Conservation (phyloP, 2,113 vertebrate species). For the Phaethon lepturus region DNA sequence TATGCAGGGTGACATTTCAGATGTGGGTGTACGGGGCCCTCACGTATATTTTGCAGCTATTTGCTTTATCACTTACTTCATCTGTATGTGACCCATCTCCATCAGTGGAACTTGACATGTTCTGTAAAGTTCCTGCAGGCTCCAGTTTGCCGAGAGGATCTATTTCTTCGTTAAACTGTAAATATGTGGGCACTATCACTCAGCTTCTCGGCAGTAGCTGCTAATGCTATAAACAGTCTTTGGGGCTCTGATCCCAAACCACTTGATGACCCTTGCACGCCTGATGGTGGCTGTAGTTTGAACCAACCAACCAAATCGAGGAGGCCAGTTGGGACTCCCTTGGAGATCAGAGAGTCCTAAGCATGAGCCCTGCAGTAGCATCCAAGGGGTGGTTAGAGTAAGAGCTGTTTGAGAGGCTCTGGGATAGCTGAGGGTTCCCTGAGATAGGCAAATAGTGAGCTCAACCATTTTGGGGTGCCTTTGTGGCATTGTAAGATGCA, state of each 20-base stretch:
- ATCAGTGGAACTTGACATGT: background rate
- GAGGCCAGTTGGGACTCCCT: background rate
- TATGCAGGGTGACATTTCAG: constrained; percentile 4
- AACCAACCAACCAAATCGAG: background rate
- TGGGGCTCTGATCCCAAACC: background rate
- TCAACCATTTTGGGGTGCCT: background rate
- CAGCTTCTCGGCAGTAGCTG: background rate
- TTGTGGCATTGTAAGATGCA: background rate
- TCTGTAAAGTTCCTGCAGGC: background rate
- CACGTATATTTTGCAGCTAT: background rate
- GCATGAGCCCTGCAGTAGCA: background rate
- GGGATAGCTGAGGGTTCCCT: background rate
- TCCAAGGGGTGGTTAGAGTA: background rate
- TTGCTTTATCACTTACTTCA: constrained; percentile 37
- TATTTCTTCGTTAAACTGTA: background rate
- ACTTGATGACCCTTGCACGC: rapidly evolving
- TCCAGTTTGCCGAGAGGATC: background rate
- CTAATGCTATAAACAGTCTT: background rate
- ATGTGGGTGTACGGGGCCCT: constrained; percentile 19
- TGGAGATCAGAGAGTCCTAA: background rate
- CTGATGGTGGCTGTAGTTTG: background rate
- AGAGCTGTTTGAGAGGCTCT: background rate
- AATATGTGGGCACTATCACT: background rate
- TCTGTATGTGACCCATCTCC: background rate
- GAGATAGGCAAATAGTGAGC: background rate